Percentiles rank a stretch among this genome's conserved stretches.
Evolutionary conservation across 2,797 vertebrate species (phyloP).

Genomic region (Enteromius radiatus): DNA sequence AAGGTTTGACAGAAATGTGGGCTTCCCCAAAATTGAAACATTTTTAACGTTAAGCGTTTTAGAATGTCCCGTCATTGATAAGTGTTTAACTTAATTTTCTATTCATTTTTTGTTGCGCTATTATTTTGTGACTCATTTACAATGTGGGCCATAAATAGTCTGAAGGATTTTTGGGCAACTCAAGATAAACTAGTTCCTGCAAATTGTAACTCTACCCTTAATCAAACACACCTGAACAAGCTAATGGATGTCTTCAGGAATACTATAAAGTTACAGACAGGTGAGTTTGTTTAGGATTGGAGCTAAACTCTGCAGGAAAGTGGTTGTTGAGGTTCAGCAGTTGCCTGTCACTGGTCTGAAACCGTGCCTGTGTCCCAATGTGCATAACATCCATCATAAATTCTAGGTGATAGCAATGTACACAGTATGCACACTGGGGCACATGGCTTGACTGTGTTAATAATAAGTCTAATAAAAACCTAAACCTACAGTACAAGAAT

Average conservation of each 20-base stretch:
- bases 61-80: too few relatives aligned
- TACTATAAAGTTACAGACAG: background rate
- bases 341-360: background rate
- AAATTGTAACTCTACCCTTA: background rate
- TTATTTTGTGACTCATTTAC: background rate
- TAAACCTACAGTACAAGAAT: background rate
- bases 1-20: too few relatives aligned
- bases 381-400: too few relatives aligned
- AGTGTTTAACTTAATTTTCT: background rate
- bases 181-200: background rate
- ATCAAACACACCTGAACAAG: background rate
- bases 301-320: background rate
- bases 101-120: background rate
- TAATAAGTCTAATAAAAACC: background rate
- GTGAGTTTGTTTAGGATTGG: background rate
- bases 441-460: background rate
- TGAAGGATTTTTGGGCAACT: background rate
- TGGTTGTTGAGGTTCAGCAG: background rate
- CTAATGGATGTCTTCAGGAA: background rate
- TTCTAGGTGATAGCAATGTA: too few relatives aligned
- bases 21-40: too few relatives aligned
- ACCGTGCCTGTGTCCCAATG: too few relatives aligned
- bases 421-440: too few relatives aligned
- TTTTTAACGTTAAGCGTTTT: too few relatives aligned
- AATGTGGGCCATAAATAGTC: background rate